Evolutionary conservation across 2,888 invertebrate species (phyloP).

Genomic region (Caenorhabditis wallacei): DNA sequence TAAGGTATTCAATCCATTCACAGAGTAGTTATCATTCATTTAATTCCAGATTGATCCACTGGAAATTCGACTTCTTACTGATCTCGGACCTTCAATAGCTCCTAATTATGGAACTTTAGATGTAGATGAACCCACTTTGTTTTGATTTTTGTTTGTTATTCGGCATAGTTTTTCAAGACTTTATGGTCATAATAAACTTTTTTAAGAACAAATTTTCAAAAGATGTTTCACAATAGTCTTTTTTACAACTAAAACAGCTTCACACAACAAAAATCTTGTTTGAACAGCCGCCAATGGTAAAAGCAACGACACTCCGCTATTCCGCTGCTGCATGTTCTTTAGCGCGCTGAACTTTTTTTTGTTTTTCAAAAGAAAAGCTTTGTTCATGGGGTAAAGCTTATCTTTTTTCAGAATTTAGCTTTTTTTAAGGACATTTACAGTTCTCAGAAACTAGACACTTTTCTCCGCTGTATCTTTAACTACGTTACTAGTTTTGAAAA

Average conservation of each 20-base stretch:
- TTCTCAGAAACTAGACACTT: no score
- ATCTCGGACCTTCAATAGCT: conserved; percentile 64
- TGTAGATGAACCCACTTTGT: conserved; percentile 56
- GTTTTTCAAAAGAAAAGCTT: conserved; percentile 12
- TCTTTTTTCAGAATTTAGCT: no score
- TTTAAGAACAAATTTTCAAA: conserved; percentile 8
- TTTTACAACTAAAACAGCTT: no score
- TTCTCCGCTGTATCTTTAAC: no score
- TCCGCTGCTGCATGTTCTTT: conserved; percentile 23
- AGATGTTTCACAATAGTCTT: neutral
- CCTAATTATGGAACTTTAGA: conserved; percentile 66
- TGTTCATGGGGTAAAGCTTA: no score
- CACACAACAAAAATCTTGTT: no score
- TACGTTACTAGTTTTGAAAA: no score
- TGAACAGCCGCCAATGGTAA: no score
- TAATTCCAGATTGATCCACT: conserved; percentile 57
- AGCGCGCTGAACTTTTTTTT: neutral
- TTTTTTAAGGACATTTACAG: neutral
- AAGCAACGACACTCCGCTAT: conserved; percentile 41
- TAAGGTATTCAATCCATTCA: conserved; percentile 24
- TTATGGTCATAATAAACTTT: conserved; percentile 21
- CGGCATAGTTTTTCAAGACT: neutral
- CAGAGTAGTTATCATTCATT: neutral
- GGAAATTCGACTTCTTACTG: conserved; percentile 64
- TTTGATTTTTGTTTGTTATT: conserved; percentile 17